These are phyloP conservation scores for Litoditis marina DNA, from an alignment of 2,888 invertebrate genomes.

Conservation along the genomic window DNA sequence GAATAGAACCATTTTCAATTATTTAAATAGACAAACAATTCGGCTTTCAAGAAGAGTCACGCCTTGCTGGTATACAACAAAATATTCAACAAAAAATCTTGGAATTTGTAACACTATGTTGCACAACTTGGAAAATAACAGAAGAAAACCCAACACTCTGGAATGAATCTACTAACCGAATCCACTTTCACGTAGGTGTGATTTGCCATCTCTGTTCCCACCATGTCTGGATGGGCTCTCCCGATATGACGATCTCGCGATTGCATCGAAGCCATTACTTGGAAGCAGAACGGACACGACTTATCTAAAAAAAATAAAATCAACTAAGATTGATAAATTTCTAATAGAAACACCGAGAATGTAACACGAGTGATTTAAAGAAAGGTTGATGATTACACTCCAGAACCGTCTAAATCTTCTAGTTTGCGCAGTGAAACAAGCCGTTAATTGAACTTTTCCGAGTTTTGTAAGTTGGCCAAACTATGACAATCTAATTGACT, in stretches of 20 bases:
- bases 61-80: too few species aligned
- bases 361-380: too few species aligned
- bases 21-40: not conserved
- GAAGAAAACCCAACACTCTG: not conserved
- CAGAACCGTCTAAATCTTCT: too few species aligned
- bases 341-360: too few species aligned
- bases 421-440: too few species aligned
- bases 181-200: constrained; percentile 21
- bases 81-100: too few species aligned
- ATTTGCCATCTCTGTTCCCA: constrained; percentile 18
- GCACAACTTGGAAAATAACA: not conserved
- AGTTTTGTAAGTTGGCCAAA: too few species aligned
- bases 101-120: not conserved
- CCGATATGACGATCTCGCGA: constrained; percentile 36
- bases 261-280: constrained; percentile 30
- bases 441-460: too few species aligned
- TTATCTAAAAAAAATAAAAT: constrained; percentile 21
- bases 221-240: constrained; percentile 33
- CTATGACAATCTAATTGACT: too few species aligned
- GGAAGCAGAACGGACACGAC: constrained; percentile 30
- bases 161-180: constrained; percentile 32
- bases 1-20: not conserved
- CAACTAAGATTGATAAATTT: not conserved
- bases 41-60: too few species aligned
- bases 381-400: too few species aligned